Evolutionary conservation across 2,113 vertebrate species (phyloP), one percentile per base, ranked within the genome.

Genomic region (Microtus ochrogaster): DNA sequence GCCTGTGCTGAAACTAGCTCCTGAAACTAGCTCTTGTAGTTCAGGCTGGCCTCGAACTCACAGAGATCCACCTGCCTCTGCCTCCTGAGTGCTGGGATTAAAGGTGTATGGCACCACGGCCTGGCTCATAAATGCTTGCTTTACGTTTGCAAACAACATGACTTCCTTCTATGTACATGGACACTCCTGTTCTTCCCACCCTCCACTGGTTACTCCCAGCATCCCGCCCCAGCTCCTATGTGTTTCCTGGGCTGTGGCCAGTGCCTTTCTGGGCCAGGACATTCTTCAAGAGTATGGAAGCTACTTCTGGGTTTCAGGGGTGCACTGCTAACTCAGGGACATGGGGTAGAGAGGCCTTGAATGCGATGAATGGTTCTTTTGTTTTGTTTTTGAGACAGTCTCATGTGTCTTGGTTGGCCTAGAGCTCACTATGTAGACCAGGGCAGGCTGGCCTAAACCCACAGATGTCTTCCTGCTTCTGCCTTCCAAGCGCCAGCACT

Each of bases 251-350:
- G 36, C 90, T 82, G 74, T 16, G 47, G 66, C 70, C 2, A 7
- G 44, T 82, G 61, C 33, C 85, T 77, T 74, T 33, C 55, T 39
- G 47, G 83, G 70, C 36, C 90, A 49, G 36, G 55, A 82, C 13
- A 52, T n/a, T 11, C 0, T 0, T 65, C 52, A 47, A 19, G n/a
- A 6, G 66, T 24, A 55, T 10, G 36, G 30, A 0, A 3, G 17
- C 81, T 0, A 10, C 39, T 58, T 88, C 68, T n/a, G 36, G 68
- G 55, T 39, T 49, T 47, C 36, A 4, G 4, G n/a, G 44, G 17
- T 2, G 0, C 70, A 17, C 30, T 47, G 49, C 41, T 17, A 12
- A 2, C 39, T 49, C 41, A 3, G 84, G 44, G 58, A 12, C 2
- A 0, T 4, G 5, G 33, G 16, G 30, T 24, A 17, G 52, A 82